Percentiles rank a stretch among this genome's conserved stretches.
phyloP scores from a whole-genome alignment of 1,140 invertebrate species.

The Ceratina japonica region DNA sequence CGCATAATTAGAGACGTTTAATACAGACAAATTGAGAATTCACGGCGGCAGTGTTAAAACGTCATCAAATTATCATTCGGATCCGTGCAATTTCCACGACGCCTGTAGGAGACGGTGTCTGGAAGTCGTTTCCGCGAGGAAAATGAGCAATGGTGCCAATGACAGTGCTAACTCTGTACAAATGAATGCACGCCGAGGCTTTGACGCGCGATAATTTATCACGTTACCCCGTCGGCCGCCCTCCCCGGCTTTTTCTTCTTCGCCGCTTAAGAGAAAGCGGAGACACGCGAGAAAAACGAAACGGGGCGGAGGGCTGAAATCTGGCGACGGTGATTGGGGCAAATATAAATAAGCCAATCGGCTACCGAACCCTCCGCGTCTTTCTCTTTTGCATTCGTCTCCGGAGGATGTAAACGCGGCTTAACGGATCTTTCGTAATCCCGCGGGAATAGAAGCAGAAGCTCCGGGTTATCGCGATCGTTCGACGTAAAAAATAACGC shows the following conservation, averaged over 20 bases:
- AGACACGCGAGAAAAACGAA: conserved; percentile 28
- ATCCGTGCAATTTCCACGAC: conserved; percentile 34
- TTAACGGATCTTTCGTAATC: conserved; percentile 66
- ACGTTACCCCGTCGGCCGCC: conserved; percentile 61
- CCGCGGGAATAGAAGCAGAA: conserved; percentile 56
- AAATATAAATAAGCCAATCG: conserved; percentile 77
- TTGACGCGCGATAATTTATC: conserved; percentile 76
- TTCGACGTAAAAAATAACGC: conserved; percentile 69
- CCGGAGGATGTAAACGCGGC: conserved; percentile 60
- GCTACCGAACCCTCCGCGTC: conserved; percentile 27
- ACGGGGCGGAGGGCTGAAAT: conserved; percentile 39
- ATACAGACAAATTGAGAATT: background rate
- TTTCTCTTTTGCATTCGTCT: conserved; percentile 47
- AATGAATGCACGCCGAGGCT: conserved; percentile 76
- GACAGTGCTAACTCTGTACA: conserved; percentile 76
- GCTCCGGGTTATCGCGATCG: conserved; percentile 57
- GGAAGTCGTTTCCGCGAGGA: conserved; percentile 34
- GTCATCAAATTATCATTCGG: background rate
- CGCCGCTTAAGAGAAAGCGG: conserved; percentile 41
- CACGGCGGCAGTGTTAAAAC: background rate
- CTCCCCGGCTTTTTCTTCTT: conserved; percentile 32
- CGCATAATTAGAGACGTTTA: background rate
- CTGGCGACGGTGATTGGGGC: conserved; percentile 69
- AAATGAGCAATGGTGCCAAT: conserved; percentile 76
- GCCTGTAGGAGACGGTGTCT: conserved; percentile 40